These are phyloP conservation scores for Spodoptera exigua DNA, from an alignment of 2,888 invertebrate species.

Conservation along the genomic window DNA sequence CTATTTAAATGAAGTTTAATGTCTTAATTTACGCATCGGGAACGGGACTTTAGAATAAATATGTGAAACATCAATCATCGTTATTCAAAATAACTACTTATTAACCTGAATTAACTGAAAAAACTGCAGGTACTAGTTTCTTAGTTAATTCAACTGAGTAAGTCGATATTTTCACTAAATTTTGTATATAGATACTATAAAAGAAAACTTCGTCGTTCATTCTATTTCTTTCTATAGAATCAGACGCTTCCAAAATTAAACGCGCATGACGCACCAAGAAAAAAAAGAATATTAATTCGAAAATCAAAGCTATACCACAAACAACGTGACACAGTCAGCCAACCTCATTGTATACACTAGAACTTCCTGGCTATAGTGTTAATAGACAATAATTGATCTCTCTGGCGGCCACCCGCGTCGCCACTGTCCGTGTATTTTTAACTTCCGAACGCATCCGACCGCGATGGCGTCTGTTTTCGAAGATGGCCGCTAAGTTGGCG, in stretches of 20 bases:
- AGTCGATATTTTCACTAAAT: no score
- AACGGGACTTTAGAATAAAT: no score
- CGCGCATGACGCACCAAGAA: constrained; percentile 21
- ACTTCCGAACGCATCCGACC: constrained; percentile 50
- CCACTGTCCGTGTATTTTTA: constrained; percentile 69
- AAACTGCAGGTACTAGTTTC: no score
- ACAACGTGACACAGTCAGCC: constrained; percentile 54
- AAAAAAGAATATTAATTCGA: constrained; percentile 30
- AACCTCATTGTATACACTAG: constrained; percentile 58
- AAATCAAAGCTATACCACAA: constrained; percentile 49
- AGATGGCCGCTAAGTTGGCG: constrained; percentile 60
- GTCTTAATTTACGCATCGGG: no score
- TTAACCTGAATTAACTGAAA: no score
- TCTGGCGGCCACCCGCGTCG: constrained; percentile 80
- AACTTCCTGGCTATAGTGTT: constrained; percentile 77
- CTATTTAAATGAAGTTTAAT: no score
- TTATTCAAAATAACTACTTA: no score
- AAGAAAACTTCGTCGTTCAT: no score
- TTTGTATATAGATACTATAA: no score
- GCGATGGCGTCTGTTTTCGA: constrained; percentile 58
- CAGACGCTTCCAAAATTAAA: neutral
- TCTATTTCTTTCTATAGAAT: constrained; percentile 27
- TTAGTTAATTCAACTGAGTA: no score
- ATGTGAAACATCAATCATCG: no score
- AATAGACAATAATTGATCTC: constrained; percentile 85